Percentiles rank a stretch among this genome's conserved stretches.
Conservation (phyloP, 2,797 vertebrate species). For the Aphelocoma californica region DNA sequence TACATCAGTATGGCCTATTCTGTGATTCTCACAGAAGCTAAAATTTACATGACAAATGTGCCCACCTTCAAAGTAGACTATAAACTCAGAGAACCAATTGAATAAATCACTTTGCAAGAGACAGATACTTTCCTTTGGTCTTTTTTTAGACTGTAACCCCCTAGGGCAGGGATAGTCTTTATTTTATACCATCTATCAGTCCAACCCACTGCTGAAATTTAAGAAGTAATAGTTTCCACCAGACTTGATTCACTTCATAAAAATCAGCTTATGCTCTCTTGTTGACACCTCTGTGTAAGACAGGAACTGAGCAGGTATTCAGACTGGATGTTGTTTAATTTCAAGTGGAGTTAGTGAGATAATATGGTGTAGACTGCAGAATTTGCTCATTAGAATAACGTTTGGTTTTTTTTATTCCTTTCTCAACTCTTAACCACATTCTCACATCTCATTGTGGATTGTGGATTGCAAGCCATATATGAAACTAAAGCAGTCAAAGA, state of each 20-base stretch:
- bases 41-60: not conserved
- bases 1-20: not conserved
- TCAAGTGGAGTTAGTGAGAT: not conserved
- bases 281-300: not conserved
- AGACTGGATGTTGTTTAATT: not conserved
- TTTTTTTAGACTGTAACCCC: slow-evolving; percentile 33
- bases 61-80: not conserved
- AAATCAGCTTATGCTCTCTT: slow-evolving; percentile 4
- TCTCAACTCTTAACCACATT: not conserved
- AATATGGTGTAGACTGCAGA: not conserved
- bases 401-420: not conserved
- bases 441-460: not conserved
- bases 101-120: slow-evolving; percentile 12
- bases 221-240: not conserved
- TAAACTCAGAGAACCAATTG: not conserved
- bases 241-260: not conserved
- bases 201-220: not conserved
- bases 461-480: not conserved
- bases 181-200: not conserved
- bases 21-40: not conserved
- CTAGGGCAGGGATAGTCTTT: slow-evolving; percentile 10
- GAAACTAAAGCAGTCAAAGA: not conserved
- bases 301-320: not conserved
- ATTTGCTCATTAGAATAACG: not conserved
- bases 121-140: slow-evolving; percentile 5